Conservation (phyloP, 2,888 invertebrate species). For the Mylabris sibirica region DNA sequence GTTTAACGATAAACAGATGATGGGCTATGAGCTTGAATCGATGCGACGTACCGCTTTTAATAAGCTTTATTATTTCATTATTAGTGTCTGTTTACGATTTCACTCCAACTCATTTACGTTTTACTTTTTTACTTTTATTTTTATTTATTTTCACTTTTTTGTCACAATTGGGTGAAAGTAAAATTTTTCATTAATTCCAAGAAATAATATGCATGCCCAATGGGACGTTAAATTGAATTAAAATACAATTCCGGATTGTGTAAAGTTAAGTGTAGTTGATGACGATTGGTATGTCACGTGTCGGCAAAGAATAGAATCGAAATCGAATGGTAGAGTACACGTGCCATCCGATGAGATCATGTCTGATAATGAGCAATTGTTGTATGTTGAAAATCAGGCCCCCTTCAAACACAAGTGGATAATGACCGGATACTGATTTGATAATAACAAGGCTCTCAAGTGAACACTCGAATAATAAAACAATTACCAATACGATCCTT, state of each 20-base stretch:
- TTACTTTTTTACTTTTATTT: too few relatives aligned
- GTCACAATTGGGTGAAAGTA: too few relatives aligned
- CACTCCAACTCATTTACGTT: conserved; percentile 25
- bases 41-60: conserved; percentile 55
- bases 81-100: conserved; percentile 37
- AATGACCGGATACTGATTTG: conserved; percentile 10
- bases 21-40: conserved; percentile 49
- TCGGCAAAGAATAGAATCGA: background rate
- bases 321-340: background rate
- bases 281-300: conserved; percentile 8
- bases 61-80: conserved; percentile 54
- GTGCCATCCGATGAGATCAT: conserved; percentile 13
- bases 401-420: background rate
- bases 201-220: background rate
- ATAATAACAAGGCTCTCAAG: background rate
- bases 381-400: background rate
- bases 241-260: conserved; percentile 10
- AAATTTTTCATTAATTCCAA: background rate
- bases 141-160: too few relatives aligned
- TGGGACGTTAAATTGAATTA: conserved; percentile 7
- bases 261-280: conserved; percentile 7
- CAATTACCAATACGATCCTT: too few relatives aligned
- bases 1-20: conserved; percentile 55
- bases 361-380: conserved; percentile 10
- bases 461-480: background rate